These are phyloP conservation scores for Muscicapa adusta DNA, from an alignment of 2,113 vertebrate genomes.

Conservation along the genomic window DNA sequence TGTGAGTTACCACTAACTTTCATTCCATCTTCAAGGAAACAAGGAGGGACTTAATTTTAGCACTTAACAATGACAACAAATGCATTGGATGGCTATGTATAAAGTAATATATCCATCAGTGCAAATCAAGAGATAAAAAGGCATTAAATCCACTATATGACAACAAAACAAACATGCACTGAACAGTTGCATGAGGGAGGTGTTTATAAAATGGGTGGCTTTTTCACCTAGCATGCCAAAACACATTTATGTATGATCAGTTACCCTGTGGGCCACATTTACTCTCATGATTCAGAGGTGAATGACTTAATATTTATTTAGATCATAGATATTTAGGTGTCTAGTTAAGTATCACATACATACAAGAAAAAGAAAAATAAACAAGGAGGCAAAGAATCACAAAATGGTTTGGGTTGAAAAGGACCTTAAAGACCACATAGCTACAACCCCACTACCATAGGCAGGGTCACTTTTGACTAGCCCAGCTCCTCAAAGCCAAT, in stretches of 20 bases:
- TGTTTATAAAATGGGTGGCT: background rate
- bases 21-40: background rate
- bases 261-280: background rate
- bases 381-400: background rate
- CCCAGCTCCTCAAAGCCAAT: background rate
- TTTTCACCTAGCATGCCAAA: background rate
- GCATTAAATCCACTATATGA: background rate
- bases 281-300: background rate
- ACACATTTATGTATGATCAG: background rate
- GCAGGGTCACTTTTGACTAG: background rate
- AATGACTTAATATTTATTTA: background rate
- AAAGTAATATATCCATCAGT: background rate
- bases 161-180: background rate
- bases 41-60: background rate
- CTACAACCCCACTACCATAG: background rate
- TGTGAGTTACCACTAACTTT: background rate
- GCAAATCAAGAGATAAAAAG: background rate
- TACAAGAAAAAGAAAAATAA: background rate
- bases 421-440: background rate
- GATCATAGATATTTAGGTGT: background rate
- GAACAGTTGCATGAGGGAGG: background rate
- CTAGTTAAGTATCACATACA: background rate
- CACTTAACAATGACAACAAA: background rate
- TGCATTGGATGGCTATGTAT: background rate
- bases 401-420: background rate